Evolutionary conservation across 2,113 vertebrate genomes (phyloP), one percentile per base, ranked within the genome.

Genomic region (Phoenicopterus ruber): DNA sequence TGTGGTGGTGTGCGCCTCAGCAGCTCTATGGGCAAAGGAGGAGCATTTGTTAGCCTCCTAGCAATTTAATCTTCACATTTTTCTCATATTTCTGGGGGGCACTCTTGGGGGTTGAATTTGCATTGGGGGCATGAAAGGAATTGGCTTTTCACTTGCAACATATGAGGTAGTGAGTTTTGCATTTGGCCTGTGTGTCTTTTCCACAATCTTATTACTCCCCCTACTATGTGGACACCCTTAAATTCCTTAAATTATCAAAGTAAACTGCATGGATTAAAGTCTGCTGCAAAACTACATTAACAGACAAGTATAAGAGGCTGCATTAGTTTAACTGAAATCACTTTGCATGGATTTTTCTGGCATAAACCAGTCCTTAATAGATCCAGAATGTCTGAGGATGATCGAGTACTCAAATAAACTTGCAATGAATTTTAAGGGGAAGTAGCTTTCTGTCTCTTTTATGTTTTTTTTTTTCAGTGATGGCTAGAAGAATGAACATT

Each of bases 341-440:
- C 25, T 86, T 79, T 76, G 66, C 63, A 49, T 95, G 42, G 71
- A 86, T 88, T 97, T 95, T 84, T 80, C 65, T 85, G 84, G 81
- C 81, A 66, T 88, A 91, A 95, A 84, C 70, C n/a, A 83, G 71
- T 66, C 52, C 46, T 87, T 95, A 97, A 89, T 65, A 95, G 89
- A 94, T 87, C 77, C 46, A 66, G 47, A 81, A 87, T 65, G 82
- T 80, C 86, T 89, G 81, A 86, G 89, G 32, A 77, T 95, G 91
- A 94, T 59, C 0, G 3, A 95, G n/a, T 89, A 58, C 73, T 94
- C 80, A 94, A 91, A 96, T 96, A 96, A 96, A 92, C 81, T 91
- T 86, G 54, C 70, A 82, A 89, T 95, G 83, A 94, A 89, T 95
- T 95, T 93, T 89, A 85, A 82, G 71, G 58, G 38, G 8, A 94